phyloP scores from a whole-genome alignment of 2,797 vertebrate species.

The Aldrovandia affinis region DNA sequence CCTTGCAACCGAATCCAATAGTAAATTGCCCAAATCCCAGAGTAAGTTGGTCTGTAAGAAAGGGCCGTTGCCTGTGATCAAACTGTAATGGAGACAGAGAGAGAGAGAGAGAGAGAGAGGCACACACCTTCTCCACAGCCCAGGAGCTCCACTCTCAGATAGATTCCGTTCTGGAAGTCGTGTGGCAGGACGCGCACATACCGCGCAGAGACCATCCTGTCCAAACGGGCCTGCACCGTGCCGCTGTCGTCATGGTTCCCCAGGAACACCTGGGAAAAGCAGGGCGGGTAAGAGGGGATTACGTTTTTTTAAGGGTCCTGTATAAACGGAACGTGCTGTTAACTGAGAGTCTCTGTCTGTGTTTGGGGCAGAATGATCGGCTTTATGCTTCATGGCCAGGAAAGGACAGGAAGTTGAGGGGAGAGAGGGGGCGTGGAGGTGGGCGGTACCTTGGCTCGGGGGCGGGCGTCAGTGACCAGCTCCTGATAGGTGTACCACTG shows the following conservation, averaged over 20 bases:
- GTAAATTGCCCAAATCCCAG: background rate
- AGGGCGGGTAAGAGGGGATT: background rate
- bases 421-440: background rate
- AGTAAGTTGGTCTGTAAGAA: background rate
- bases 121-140: constrained; percentile 77
- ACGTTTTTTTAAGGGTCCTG: background rate
- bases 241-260: constrained; percentile 69
- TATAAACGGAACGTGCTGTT: background rate
- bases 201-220: constrained; percentile 73
- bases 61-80: background rate
- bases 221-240: constrained; percentile 64
- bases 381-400: background rate
- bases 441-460: constrained; percentile 72
- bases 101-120: background rate
- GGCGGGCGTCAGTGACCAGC: constrained; percentile 55
- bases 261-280: constrained; percentile 68
- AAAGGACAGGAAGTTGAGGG: background rate
- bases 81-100: background rate
- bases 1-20: too few species aligned
- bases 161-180: constrained; percentile 70
- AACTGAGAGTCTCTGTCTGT: background rate
- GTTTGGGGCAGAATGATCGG: background rate
- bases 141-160: constrained; percentile 80
- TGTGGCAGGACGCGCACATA: constrained; percentile 79
- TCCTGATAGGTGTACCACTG: constrained; percentile 78